Conservation (phyloP, 2,888 invertebrate genomes). For the Laothoe populi region DNA sequence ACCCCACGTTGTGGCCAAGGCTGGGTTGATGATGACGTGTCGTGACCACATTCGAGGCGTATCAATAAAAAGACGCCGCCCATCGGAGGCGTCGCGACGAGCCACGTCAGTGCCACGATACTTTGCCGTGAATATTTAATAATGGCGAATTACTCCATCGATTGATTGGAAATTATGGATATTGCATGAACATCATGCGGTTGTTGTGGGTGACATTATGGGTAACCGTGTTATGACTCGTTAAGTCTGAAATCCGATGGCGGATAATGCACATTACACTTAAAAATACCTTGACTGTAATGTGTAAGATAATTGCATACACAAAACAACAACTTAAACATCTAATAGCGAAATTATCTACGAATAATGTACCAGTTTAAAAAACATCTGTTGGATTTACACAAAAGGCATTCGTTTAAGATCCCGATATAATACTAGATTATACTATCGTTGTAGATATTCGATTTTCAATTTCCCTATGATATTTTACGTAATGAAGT, state of each 20-base stretch:
- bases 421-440: too few relatives aligned
- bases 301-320: too few relatives aligned
- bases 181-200: conserved; percentile 13
- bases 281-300: background rate
- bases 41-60: conserved; percentile 21
- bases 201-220: background rate
- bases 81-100: conserved; percentile 19
- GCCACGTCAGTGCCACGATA: conserved; percentile 25
- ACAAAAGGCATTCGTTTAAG: too few relatives aligned
- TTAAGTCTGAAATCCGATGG: background rate
- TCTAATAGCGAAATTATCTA: too few relatives aligned
- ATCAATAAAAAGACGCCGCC: conserved; percentile 23
- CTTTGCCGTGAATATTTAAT: conserved; percentile 24
- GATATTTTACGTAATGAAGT: too few relatives aligned
- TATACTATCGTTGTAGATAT: too few relatives aligned
- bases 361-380: too few relatives aligned
- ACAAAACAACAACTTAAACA: too few relatives aligned
- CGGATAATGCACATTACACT: too few relatives aligned
- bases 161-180: conserved; percentile 21
- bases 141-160: conserved; percentile 25
- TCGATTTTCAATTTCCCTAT: too few relatives aligned
- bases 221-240: background rate
- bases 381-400: too few relatives aligned
- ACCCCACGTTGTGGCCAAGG: background rate
- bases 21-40: conserved; percentile 31